A percentile compares a stretch with the other conserved stretches of the same genome.
phyloP scores from a whole-genome alignment of 2,888 invertebrate genomes.

The Aleiodes testaceus region DNA sequence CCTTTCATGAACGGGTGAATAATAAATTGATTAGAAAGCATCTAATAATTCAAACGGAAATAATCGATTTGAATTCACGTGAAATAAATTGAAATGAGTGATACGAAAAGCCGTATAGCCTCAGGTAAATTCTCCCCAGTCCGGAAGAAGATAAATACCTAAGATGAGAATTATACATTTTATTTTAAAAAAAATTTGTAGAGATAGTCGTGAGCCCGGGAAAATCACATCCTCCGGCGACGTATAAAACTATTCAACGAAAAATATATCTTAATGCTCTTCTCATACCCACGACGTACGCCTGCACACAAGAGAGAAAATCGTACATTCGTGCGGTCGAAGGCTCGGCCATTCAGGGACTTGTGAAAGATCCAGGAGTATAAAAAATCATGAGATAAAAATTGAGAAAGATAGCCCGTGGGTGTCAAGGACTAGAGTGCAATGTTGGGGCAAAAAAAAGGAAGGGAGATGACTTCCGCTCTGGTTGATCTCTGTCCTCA shows the following conservation, averaged over 20 bases:
- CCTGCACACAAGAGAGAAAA: slow-evolving; percentile 14
- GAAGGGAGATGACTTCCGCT: slow-evolving; percentile 23
- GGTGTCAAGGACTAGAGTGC: neutral
- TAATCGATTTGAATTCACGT: neutral
- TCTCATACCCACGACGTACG: slow-evolving; percentile 12
- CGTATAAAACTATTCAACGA: slow-evolving; percentile 9
- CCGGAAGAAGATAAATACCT: slow-evolving; percentile 14
- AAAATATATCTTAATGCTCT: slow-evolving; percentile 23
- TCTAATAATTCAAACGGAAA: neutral
- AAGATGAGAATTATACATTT: slow-evolving; percentile 1
- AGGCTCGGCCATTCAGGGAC: slow-evolving; percentile 26
- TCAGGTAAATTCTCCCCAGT: neutral
- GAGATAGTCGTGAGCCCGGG: neutral
- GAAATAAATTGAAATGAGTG: neutral
- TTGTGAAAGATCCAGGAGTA: slow-evolving; percentile 16
- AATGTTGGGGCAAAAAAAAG: neutral
- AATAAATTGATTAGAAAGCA: neutral
- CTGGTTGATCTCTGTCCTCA: slow-evolving; percentile 14
- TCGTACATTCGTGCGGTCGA: slow-evolving; percentile 10
- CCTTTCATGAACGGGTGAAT: no score
- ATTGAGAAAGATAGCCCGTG: slow-evolving; percentile 12
- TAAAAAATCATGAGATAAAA: slow-evolving; percentile 6
- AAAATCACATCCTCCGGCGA: slow-evolving; percentile 21
- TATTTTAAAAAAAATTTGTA: neutral
- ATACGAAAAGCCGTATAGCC: neutral